Evolutionary conservation across 2,888 invertebrate species (phyloP), one percentile per base, ranked within the genome.

Genomic region (Poecilobothrus nobilitatus): DNA sequence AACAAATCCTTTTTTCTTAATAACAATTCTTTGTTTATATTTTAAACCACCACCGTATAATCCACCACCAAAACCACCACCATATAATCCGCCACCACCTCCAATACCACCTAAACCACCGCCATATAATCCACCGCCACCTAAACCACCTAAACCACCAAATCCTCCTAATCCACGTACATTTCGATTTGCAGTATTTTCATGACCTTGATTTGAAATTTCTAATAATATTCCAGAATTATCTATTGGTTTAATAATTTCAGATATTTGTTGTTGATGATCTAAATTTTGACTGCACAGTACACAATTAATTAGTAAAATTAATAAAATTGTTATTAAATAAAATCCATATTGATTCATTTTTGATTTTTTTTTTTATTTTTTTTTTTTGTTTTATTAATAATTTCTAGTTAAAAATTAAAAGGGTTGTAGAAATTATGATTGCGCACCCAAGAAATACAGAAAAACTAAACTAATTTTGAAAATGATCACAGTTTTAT

Each of bases 31-130:
- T 65, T 37, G 34, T 20, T 20, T 18, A 9, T 65, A 65, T 65
- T 65, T 37, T 63, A 69, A 65, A n/a, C 68, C 68, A 62, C 65
- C 67, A n/a, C 68, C 67, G 22, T 63, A 66, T 41, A 68, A 69
- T 3, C 67, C 68, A 22, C 65, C 65, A 37, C 67, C 62, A 63
- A 33, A 33, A 37, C 63, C 63, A 10, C 37, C 63, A 9, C 67
- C 67, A 63, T 41, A 34, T 21, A 63, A 63, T 41, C 67, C 67
- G 37, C 63, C 62, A 53, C 64, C 64, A n/a, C 37, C 65, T 20
- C 65, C 65, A 34, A 37, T 20, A 2, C 65, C 65, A 20, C 65
- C 65, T 37, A 65, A 34, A n/a, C 65, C 65, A 6, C 65, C n/a
- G 1, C 34, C 21, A 15, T n/a, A 6, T 12, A 53, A 53, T 9